These are phyloP conservation scores for Hecatera dysodea DNA, from an alignment of 2,888 invertebrate species.

Conservation along the genomic window DNA sequence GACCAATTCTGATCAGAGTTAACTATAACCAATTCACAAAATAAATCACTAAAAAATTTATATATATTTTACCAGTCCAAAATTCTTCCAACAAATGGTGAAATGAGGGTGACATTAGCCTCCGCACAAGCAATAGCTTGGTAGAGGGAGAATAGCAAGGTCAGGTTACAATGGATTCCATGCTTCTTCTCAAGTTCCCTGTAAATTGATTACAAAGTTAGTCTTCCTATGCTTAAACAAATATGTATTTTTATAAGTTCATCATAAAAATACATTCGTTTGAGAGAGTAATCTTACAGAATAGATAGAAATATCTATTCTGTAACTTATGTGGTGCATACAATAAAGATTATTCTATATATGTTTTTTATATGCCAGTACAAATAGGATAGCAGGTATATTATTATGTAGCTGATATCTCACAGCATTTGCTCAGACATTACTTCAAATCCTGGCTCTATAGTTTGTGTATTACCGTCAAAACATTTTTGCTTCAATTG, in stretches of 20 bases:
- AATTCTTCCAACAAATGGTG: constrained; percentile 99
- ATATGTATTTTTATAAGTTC: no score
- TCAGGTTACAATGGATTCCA: constrained; percentile 99
- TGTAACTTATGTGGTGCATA: no score
- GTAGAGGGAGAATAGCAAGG: constrained; percentile 97
- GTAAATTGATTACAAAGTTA: constrained; percentile 67
- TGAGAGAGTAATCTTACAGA: no score
- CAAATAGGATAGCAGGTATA: background rate
- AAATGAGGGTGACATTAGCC: constrained; percentile 99
- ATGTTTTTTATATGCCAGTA: background rate
- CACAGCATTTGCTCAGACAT: background rate
- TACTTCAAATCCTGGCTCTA: background rate
- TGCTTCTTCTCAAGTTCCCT: constrained; percentile 97
- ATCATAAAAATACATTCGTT: no score
- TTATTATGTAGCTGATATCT: background rate
- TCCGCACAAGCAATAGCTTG: constrained; percentile 99
- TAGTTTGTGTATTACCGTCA: background rate
- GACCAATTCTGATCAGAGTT: no score
- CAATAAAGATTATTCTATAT: no score
- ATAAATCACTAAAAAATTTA: no score
- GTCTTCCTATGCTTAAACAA: no score
- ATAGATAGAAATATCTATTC: no score
- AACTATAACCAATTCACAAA: no score
- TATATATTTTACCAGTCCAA: constrained; percentile 95
- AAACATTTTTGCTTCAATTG: background rate